These are phyloP conservation scores for Zaprionus kolodkinae DNA, from an alignment of 1,140 invertebrate genomes.

Conservation along the genomic window DNA sequence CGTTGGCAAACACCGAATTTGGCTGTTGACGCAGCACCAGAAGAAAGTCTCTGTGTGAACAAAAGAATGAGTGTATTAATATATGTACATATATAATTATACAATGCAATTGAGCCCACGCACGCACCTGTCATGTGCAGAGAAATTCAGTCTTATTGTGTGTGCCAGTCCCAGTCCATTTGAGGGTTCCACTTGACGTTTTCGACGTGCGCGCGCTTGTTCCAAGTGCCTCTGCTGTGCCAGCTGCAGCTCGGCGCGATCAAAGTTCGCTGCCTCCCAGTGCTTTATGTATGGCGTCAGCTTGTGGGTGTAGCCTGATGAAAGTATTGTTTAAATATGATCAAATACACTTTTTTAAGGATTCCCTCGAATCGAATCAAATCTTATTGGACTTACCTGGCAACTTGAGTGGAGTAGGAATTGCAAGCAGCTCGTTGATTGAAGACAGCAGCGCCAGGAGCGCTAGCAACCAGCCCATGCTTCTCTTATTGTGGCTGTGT, in stretches of 20 bases:
- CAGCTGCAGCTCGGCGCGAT: slow-evolving; percentile 70
- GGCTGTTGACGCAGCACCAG: slow-evolving; percentile 90
- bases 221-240: slow-evolving; percentile 81
- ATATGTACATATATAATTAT: slow-evolving; percentile 8
- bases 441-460: slow-evolving; percentile 71
- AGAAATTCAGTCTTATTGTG: slow-evolving; percentile 82
- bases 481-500: slow-evolving; percentile 24
- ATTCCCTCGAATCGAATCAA: neutral
- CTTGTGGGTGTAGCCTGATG: slow-evolving; percentile 76
- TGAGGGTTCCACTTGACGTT: slow-evolving; percentile 71
- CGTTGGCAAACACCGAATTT: slow-evolving; percentile 90
- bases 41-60: slow-evolving; percentile 91
- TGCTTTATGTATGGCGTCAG: slow-evolving; percentile 82
- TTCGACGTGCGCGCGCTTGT: slow-evolving; percentile 75
- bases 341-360: too few species aligned
- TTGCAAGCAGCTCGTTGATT: slow-evolving; percentile 72
- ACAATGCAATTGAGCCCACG: slow-evolving; percentile 23
- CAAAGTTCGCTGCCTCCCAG: slow-evolving; percentile 83
- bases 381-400: slow-evolving; percentile 64
- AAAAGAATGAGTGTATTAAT: slow-evolving; percentile 38
- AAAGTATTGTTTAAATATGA: neutral
- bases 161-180: slow-evolving; percentile 77
- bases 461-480: slow-evolving; percentile 77
- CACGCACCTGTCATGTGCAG: slow-evolving; percentile 83
- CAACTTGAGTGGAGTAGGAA: slow-evolving; percentile 78